Evolutionary conservation across 1,140 invertebrate genomes (phyloP), one percentile per base, ranked within the genome.

Genomic region (Paralvinella palmiformis): DNA sequence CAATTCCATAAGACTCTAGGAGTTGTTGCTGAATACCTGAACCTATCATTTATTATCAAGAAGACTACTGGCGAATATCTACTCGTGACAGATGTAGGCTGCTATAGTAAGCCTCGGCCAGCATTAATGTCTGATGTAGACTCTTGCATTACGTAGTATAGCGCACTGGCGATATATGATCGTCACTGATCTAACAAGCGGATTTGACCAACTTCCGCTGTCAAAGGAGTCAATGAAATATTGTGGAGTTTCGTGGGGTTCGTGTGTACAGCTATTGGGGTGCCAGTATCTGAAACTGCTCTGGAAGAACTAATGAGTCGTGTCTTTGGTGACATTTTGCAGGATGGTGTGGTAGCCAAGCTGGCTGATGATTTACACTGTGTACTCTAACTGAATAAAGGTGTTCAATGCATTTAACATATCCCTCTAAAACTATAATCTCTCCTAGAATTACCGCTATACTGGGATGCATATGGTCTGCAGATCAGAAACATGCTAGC

Each of bases 151-250:
- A 7, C 48, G 48, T 15, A 10, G 31, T 29, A 52, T 52, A 27
- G 48, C 48, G 20, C 15, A 24, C 27, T 52, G 48, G 2, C 2
- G 22, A 29, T 52, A n/a, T n/a, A 63, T 66, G 4, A 41, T 57
- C 4, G 20, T 20, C 20, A 59, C 64, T n/a, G 64, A 68, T 32
- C 59, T 70, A 5, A 64, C 64, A 5, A 70, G 65, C 45, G 56
- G 64, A 2, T 68, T 70, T 64, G 67, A 63, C 55, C 67, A 72
- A 24, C 67, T 70, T n/a, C 70, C 65, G 0, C 59, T 67, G 15
- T 55, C 63, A 22, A 55, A 37, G 4, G 35, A 48, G 27, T 48
- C 44, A n/a, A 48, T 48, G 48, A 52, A 52, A 20, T 52, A 52
- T 3, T 5, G 48, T 52, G n/a, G n/a, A 3, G 48, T 52, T 52